Evolutionary conservation across 2,113 vertebrate species (phyloP).

Genomic region (Lophius piscatorius): DNA sequence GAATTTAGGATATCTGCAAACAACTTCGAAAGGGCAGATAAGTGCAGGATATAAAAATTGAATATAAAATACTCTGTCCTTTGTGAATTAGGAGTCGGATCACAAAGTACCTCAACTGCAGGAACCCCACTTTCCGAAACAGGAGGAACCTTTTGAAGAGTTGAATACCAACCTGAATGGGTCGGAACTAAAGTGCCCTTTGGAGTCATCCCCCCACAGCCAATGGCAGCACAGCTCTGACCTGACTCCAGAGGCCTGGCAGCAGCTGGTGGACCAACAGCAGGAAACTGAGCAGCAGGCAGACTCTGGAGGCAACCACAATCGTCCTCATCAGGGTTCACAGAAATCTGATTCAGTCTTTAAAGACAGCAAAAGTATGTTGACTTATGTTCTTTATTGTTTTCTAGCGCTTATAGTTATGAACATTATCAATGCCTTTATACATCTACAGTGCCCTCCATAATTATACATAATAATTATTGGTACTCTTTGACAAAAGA

Average conservation of each 20-base stretch:
- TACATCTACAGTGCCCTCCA: too few species aligned
- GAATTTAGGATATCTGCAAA: too few species aligned
- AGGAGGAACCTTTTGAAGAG: slow-evolving; percentile 51
- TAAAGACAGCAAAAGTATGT: slow-evolving; percentile 82
- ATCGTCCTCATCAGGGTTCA: slow-evolving; percentile 42
- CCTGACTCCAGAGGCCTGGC: slow-evolving; percentile 83
- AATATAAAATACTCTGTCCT: not conserved
- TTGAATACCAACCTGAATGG: slow-evolving; percentile 51
- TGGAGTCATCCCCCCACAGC: slow-evolving; percentile 48
- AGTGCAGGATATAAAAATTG: too few species aligned
- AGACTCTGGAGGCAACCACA: slow-evolving; percentile 69
- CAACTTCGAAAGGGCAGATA: too few species aligned
- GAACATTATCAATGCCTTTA: not conserved
- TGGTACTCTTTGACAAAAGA: too few species aligned
- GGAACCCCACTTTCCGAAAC: slow-evolving; percentile 70
- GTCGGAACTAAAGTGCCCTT: slow-evolving; percentile 31
- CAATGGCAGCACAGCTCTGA: slow-evolving; percentile 79
- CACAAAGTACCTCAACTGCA: slow-evolving; percentile 75
- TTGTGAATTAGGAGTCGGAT: slow-evolving; percentile 74
- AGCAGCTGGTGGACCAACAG: slow-evolving; percentile 81
- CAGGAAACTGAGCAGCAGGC: slow-evolving; percentile 67
- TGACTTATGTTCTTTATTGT: not conserved
- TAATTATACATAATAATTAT: too few species aligned
- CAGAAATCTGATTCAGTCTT: slow-evolving; percentile 69
- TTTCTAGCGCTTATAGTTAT: not conserved